A percentile compares a stretch with the other conserved stretches of the same genome.
Conservation (phyloP, 1,140 invertebrate genomes). For the Oreohelix idahoensis region DNA sequence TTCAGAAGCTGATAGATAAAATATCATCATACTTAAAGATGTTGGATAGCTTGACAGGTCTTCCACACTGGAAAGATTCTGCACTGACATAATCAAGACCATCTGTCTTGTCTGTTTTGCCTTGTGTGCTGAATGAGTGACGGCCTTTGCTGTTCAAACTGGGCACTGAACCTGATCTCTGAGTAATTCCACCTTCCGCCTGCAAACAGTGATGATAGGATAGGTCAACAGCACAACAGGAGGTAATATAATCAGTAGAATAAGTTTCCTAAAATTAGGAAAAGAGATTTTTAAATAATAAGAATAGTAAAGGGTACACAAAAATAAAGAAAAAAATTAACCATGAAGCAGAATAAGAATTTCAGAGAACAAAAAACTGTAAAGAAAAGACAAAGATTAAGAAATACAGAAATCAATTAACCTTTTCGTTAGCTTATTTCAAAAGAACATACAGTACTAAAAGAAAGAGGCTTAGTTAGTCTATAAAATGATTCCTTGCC, state of each 20-base stretch:
- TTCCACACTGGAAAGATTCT: constrained; percentile 45
- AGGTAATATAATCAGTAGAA: not conserved
- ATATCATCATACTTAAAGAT: constrained; percentile 48
- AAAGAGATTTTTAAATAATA: no score
- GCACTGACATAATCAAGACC: constrained; percentile 43
- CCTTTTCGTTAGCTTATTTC: no score
- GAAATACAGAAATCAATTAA: no score
- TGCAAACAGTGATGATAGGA: not conserved
- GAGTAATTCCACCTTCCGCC: constrained; percentile 72
- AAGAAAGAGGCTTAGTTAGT: no score
- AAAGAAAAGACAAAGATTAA: no score
- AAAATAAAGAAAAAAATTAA: no score
- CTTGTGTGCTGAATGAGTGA: constrained; percentile 42
- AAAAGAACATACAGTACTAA: no score
- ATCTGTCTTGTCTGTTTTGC: constrained; percentile 46
- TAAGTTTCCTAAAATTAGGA: no score
- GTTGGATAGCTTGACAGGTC: constrained; percentile 41
- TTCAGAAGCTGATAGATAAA: not conserved
- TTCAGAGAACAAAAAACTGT: no score
- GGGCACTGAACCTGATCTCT: constrained; percentile 54
- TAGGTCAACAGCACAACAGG: not conserved
- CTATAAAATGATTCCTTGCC: no score
- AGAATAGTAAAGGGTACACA: no score
- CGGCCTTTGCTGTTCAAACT: constrained; percentile 49
- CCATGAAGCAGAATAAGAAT: no score